Evolutionary conservation across 2,888 invertebrate genomes (phyloP).

Genomic region (Thumatha senex): DNA sequence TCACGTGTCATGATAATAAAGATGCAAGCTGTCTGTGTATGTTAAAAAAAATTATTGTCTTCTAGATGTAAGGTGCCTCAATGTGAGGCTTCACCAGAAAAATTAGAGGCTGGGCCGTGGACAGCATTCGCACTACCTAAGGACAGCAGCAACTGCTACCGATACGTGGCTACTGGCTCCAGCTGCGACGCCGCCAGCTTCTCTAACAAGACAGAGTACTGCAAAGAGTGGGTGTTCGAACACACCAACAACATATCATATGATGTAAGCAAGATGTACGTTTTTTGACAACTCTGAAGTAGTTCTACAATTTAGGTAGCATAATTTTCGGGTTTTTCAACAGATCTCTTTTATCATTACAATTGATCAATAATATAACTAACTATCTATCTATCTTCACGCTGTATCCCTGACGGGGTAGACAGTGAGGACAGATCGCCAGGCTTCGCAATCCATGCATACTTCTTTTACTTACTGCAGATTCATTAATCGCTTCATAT

Average conservation of each 20-base stretch:
- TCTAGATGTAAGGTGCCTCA: conserved; percentile 1
- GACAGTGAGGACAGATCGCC: no score
- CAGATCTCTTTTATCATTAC: no score
- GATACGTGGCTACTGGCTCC: not conserved
- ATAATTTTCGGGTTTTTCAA: no score
- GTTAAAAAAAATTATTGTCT: not conserved
- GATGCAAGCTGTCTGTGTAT: no score
- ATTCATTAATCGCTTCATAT: no score
- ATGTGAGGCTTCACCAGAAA: not conserved
- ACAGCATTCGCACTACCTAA: not conserved
- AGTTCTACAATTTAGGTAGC: no score
- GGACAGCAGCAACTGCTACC: not conserved
- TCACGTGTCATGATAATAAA: no score
- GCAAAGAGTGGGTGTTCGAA: conserved; percentile 1
- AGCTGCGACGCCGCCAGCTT: not conserved
- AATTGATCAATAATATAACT: no score
- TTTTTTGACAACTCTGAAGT: not conserved
- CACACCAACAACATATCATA: not conserved
- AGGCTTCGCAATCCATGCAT: no score
- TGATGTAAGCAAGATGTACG: not conserved
- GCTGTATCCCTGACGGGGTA: no score
- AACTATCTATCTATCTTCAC: no score
- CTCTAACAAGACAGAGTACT: not conserved
- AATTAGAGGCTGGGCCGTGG: not conserved
- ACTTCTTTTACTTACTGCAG: no score